Conservation (phyloP, 2,888 invertebrate species). For the Aleiodes leptofemur region DNA sequence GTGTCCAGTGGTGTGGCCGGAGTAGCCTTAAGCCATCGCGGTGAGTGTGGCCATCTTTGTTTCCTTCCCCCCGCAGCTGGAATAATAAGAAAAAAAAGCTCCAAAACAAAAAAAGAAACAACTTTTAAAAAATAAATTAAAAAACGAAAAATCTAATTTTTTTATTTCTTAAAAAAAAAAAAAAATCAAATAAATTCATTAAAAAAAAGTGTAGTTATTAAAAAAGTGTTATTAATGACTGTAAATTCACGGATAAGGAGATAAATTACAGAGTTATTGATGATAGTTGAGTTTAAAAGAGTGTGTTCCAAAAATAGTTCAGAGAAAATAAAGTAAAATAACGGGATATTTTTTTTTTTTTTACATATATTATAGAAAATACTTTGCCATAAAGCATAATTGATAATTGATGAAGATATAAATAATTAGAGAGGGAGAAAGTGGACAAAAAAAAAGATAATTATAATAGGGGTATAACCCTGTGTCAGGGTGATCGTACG, state of each 20-base stretch:
- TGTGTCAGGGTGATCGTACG: conserved; percentile 61
- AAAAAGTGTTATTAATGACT: conserved; percentile 8
- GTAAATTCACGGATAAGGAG: conserved; percentile 14
- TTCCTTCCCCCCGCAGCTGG: conserved; percentile 12
- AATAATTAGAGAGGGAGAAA: background rate
- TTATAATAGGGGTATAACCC: conserved; percentile 21
- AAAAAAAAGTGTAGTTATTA: conserved; percentile 25
- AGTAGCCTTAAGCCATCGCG: conserved; percentile 42
- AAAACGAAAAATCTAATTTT: conserved; percentile 25
- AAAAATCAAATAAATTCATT: conserved; percentile 6
- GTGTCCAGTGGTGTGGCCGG: conserved; percentile 45
- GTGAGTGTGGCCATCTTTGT: conserved; percentile 49
- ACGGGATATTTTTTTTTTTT: background rate
- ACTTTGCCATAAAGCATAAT: too few species aligned
- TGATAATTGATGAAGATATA: too few species aligned
- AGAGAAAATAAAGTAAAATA: background rate
- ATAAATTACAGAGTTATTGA: conserved; percentile 13
- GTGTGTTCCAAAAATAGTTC: conserved; percentile 1
- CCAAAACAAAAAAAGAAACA: background rate
- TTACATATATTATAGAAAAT: background rate
- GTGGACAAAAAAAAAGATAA: background rate
- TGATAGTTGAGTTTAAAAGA: conserved; percentile 18
- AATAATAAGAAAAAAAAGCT: conserved; percentile 16
- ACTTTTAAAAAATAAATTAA: conserved; percentile 48
- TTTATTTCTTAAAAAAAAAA: background rate